Percentiles rank a stretch among this genome's conserved stretches.
Conservation (phyloP, 2,888 invertebrate genomes). For the Harmothoe impar region DNA sequence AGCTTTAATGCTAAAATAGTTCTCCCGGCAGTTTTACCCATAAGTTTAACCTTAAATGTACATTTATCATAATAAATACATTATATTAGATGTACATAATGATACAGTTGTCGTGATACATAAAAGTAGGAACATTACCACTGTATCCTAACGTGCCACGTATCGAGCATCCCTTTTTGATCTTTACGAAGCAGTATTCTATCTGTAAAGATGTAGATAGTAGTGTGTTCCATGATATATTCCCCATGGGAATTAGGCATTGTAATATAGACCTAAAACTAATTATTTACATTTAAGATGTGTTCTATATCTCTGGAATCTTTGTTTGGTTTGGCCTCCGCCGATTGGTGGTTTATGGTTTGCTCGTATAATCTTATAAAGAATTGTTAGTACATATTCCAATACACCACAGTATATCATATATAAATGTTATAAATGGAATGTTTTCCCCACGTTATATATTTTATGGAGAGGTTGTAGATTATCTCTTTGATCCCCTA, state of each 20-base stretch:
- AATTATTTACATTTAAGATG: background rate
- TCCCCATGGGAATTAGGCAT: constrained; percentile 42
- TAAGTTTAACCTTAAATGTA: constrained; percentile 17
- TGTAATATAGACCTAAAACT: background rate
- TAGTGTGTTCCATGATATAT: constrained; percentile 21
- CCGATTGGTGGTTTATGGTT: background rate
- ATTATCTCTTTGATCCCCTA: too few relatives aligned
- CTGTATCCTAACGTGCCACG: background rate
- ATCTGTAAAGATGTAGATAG: background rate
- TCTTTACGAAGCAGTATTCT: constrained; percentile 32
- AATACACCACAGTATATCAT: too few relatives aligned
- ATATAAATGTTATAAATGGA: too few relatives aligned
- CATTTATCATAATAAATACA: constrained; percentile 35
- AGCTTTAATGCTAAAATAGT: background rate
- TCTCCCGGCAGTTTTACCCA: background rate
- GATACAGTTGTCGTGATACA: background rate
- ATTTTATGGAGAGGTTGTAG: too few relatives aligned
- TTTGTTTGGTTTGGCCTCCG: constrained; percentile 13
- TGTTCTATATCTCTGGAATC: background rate
- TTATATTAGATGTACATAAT: constrained; percentile 46
- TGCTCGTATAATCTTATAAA: background rate
- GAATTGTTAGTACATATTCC: background rate
- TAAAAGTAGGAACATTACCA: background rate
- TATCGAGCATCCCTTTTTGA: background rate
- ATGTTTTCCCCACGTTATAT: too few relatives aligned